A percentile compares a stretch with the other conserved stretches of the same genome.
These are phyloP conservation scores for Thaleichthys pacificus DNA, from an alignment of 2,797 vertebrate species.

Conservation along the genomic window DNA sequence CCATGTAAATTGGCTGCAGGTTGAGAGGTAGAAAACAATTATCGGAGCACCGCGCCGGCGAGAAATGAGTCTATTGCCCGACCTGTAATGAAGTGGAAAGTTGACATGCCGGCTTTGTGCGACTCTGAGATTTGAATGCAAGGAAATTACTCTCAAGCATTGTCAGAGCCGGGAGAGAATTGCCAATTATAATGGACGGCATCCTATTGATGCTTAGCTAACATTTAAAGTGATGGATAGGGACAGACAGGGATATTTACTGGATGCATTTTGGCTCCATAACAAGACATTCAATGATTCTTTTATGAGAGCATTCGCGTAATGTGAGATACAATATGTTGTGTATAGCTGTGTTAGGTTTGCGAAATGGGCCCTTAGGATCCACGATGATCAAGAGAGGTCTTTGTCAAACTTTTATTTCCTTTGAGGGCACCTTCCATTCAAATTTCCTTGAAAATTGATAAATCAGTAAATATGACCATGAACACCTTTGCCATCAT, in stretches of 20 bases:
- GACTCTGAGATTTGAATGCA: slow-evolving; percentile 77
- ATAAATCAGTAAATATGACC: no score
- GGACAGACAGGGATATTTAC: slow-evolving; percentile 75
- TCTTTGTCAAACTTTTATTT: not conserved
- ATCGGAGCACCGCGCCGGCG: slow-evolving; percentile 70
- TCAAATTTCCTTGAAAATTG: not conserved
- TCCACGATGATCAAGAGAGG: not conserved
- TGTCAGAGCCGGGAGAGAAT: slow-evolving; percentile 79
- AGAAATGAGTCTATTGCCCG: slow-evolving; percentile 80
- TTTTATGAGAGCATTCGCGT: not conserved
- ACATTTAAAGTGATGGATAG: slow-evolving; percentile 72
- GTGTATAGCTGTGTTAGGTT: not conserved
- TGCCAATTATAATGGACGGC: slow-evolving; percentile 79
- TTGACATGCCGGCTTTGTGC: slow-evolving; percentile 78
- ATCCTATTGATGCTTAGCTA: slow-evolving; percentile 69
- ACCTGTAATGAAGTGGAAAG: slow-evolving; percentile 82
- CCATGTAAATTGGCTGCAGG: slow-evolving; percentile 79
- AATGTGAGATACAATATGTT: not conserved
- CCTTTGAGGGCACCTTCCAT: not conserved
- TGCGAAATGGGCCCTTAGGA: not conserved
- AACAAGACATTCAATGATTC: slow-evolving; percentile 54
- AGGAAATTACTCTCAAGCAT: slow-evolving; percentile 78
- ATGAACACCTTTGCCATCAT: no score
- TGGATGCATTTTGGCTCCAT: slow-evolving; percentile 60
- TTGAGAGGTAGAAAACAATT: slow-evolving; percentile 82